Percentiles rank a stretch among this genome's conserved stretches.
Evolutionary conservation across 2,888 invertebrate species (phyloP).

Genomic region (Lamproptera curius): DNA sequence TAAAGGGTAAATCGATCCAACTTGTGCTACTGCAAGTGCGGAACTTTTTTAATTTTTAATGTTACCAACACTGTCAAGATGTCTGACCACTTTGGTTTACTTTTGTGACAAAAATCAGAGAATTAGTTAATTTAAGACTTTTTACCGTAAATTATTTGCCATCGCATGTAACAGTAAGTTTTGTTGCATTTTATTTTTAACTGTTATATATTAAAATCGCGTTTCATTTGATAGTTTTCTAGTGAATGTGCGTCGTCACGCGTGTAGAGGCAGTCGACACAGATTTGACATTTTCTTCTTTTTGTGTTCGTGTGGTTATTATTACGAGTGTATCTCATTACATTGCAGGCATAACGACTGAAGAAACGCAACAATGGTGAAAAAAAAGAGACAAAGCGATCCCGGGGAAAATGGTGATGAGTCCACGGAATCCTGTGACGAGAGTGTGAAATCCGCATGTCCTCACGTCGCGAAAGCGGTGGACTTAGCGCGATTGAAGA

Average conservation of each 20-base stretch:
- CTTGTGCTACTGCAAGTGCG: no score
- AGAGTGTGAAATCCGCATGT: conserved; percentile 81
- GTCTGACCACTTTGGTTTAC: conserved; percentile 65
- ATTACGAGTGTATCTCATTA: conserved; percentile 74
- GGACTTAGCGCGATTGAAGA: conserved; percentile 79
- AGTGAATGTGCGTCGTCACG: conserved; percentile 75
- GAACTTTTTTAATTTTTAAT: conserved; percentile 33
- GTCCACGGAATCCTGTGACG: conserved; percentile 86
- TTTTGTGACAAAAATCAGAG: conserved; percentile 60
- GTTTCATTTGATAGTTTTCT: conserved; percentile 33
- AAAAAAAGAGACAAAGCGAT: conserved; percentile 85
- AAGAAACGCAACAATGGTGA: conserved; percentile 79
- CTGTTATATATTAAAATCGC: conserved; percentile 28
- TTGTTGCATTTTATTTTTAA: conserved; percentile 34
- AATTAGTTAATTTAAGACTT: conserved; percentile 40
- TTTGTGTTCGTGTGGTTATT: conserved; percentile 70
- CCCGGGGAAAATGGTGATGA: conserved; percentile 80
- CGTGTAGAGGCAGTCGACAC: conserved; percentile 75
- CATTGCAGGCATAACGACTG: conserved; percentile 64
- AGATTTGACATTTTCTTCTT: conserved; percentile 75
- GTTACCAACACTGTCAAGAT: conserved; percentile 63
- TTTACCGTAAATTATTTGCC: conserved; percentile 39
- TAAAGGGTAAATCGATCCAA: conserved; percentile 3
- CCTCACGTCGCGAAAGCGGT: conserved; percentile 84
- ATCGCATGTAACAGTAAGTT: conserved; percentile 68